phyloP scores from a whole-genome alignment of 2,888 invertebrate species.

The Gasteruption jaculator region DNA sequence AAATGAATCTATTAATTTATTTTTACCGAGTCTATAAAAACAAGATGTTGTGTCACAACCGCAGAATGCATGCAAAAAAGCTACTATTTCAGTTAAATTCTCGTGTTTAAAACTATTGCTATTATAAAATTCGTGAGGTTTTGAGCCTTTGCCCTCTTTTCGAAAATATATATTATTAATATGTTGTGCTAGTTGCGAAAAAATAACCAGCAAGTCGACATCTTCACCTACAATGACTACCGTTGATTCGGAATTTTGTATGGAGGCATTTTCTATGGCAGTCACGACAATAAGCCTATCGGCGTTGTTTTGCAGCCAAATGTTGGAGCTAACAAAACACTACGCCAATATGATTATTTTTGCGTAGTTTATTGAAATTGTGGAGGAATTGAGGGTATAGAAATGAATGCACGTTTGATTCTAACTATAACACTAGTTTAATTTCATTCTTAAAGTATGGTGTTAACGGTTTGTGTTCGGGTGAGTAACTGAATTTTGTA shows the following conservation, averaged over 20 bases:
- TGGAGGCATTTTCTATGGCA: conserved; percentile 25
- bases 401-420: too few relatives aligned
- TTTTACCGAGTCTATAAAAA: conserved; percentile 22
- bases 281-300: conserved; percentile 28
- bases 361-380: too few relatives aligned
- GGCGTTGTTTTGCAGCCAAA: too few relatives aligned
- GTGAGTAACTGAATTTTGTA: too few relatives aligned
- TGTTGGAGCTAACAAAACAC: too few relatives aligned
- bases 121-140: conserved; percentile 10
- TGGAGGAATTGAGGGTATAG: too few relatives aligned
- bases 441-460: too few relatives aligned
- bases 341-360: too few relatives aligned
- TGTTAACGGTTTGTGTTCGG: too few relatives aligned
- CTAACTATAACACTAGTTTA: too few relatives aligned
- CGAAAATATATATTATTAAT: conserved; percentile 18
- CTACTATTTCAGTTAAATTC: conserved; percentile 12
- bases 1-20: conserved; percentile 18
- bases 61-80: conserved; percentile 21
- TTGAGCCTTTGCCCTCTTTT: conserved; percentile 12
- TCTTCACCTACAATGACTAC: conserved; percentile 31
- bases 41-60: conserved; percentile 23
- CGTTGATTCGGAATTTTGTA: conserved; percentile 24
- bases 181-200: conserved; percentile 28
- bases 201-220: conserved; percentile 31
- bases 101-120: conserved; percentile 24